Evolutionary conservation across 2,797 vertebrate genomes (phyloP).

Genomic region (Echeneis naucrates): DNA sequence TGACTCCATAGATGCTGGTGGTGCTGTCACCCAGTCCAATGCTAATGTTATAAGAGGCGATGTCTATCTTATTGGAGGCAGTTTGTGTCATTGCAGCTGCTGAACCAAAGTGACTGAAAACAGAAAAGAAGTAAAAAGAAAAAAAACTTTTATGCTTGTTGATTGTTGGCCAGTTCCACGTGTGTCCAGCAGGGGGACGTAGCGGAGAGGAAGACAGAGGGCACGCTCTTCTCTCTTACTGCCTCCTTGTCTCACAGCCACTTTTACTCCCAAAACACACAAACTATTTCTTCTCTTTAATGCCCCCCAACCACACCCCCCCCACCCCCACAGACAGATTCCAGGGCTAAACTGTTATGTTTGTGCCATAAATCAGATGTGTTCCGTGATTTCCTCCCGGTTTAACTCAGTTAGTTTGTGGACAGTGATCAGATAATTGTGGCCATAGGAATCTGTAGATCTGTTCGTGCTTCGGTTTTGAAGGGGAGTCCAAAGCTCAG

Average conservation of each 20-base stretch:
- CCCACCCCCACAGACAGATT: not conserved
- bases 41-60: not conserved
- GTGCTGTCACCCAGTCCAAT: not conserved
- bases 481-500: not conserved
- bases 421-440: not conserved
- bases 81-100: too few species aligned
- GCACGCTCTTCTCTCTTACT: conserved; percentile 6
- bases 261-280: not conserved
- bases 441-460: not conserved
- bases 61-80: not conserved
- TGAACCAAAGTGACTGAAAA: not conserved
- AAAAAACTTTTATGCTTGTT: not conserved
- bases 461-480: not conserved
- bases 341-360: not conserved
- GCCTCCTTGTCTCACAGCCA: not conserved
- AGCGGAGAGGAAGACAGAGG: conserved; percentile 48
- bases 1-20: not conserved
- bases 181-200: conserved; percentile 78
- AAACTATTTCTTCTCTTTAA: not conserved
- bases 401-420: not conserved
- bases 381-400: not conserved
- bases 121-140: not conserved
- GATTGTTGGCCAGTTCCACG: conserved; percentile 32
- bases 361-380: not conserved
- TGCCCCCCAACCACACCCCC: too few species aligned